Percentiles rank a stretch among this genome's conserved stretches.
Evolutionary conservation across 2,888 invertebrate genomes (phyloP).

Genomic region (Tryphoninae sp.): DNA sequence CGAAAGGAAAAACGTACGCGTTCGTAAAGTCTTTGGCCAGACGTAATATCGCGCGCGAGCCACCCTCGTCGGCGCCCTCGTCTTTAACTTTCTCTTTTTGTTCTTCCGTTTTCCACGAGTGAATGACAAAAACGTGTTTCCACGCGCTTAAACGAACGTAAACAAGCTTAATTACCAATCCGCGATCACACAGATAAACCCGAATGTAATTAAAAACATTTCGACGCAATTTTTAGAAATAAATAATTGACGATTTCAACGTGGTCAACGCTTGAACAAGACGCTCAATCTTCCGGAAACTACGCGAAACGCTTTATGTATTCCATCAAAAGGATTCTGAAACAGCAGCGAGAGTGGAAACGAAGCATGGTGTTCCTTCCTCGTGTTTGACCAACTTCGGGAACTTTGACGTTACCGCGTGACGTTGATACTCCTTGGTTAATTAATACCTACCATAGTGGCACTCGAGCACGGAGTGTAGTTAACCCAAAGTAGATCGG

Average conservation of each 20-base stretch:
- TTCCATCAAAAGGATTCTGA: constrained; percentile 41
- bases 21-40: constrained; percentile 44
- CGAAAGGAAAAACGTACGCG: constrained; percentile 52
- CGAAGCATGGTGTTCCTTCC: constrained; percentile 13
- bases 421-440: constrained; percentile 47
- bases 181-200: not conserved
- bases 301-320: constrained; percentile 43
- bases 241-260: too few relatives aligned
- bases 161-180: not conserved
- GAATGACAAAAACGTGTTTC: not conserved
- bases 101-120: constrained; percentile 5
- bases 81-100: constrained; percentile 6
- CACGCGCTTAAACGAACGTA: not conserved
- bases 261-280: constrained; percentile 2
- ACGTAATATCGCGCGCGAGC: constrained; percentile 54
- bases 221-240: too few relatives aligned
- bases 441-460: constrained; percentile 48
- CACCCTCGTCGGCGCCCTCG: constrained; percentile 21
- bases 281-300: not conserved
- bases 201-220: not conserved
- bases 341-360: constrained; percentile 37
- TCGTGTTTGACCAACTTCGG: constrained; percentile 54
- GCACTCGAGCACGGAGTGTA: constrained; percentile 10
- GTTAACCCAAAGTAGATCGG: constrained; percentile 8
- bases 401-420: constrained; percentile 46